Evolutionary conservation across 2,113 vertebrate genomes (phyloP).

Genomic region (Pithys albifrons): DNA sequence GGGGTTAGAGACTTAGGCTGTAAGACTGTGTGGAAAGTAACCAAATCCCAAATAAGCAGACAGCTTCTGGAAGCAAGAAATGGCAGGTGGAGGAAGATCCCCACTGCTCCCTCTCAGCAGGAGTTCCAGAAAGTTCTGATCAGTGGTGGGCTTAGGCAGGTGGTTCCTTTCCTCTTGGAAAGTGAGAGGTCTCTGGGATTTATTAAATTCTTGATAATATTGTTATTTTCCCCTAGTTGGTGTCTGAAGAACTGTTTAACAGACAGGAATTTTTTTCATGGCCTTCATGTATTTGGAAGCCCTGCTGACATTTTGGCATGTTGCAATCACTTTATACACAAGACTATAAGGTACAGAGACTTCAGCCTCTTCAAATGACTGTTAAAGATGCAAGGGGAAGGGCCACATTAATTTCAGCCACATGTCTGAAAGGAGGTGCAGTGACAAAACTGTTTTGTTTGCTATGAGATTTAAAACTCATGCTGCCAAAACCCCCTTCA

Average conservation of each 20-base stretch:
- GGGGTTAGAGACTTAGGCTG: background rate
- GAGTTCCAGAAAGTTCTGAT: background rate
- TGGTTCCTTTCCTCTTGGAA: background rate
- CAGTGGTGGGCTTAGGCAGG: background rate
- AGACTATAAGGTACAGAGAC: background rate
- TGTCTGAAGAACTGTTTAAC: background rate
- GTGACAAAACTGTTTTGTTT: background rate
- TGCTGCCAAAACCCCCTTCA: background rate
- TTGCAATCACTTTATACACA: background rate
- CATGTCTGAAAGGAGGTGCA: background rate
- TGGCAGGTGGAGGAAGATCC: background rate
- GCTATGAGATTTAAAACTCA: background rate
- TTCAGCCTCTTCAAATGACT: background rate
- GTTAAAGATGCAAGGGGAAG: background rate
- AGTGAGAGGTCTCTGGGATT: background rate
- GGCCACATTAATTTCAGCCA: background rate
- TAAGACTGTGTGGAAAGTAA: background rate
- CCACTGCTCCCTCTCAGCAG: background rate
- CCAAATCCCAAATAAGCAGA: background rate
- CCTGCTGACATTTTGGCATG: background rate
- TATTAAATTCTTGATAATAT: background rate
- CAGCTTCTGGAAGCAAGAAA: background rate
- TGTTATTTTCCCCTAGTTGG: background rate
- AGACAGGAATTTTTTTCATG: background rate
- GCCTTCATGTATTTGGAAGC: background rate